These are phyloP conservation scores for Megaceryle maxima DNA, from an alignment of 2,113 vertebrate genomes.

Conservation along the genomic window DNA sequence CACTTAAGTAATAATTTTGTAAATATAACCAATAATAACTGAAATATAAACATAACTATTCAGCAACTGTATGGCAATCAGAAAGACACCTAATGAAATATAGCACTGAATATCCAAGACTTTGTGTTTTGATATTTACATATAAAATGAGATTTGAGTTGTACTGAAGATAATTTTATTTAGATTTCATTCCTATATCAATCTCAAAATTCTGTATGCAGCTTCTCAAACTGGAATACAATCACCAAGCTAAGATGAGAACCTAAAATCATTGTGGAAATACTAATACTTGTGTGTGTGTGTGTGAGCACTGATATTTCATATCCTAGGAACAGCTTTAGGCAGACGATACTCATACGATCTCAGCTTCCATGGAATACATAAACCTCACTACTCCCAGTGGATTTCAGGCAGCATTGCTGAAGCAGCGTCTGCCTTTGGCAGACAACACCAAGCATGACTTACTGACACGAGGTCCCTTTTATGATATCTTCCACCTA, in stretches of 20 bases:
- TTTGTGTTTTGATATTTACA: not conserved
- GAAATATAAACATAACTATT: not conserved
- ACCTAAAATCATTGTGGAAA: not conserved
- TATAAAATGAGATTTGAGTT: not conserved
- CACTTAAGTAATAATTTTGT: not conserved
- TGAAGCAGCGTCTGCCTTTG: not conserved
- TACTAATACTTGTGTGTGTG: not conserved
- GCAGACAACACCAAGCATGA: not conserved
- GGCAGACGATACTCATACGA: not conserved
- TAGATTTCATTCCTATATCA: not conserved
- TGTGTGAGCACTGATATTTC: not conserved
- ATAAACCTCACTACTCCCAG: not conserved
- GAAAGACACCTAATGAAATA: not conserved
- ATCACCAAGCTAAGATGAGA: not conserved
- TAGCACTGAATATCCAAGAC: not conserved
- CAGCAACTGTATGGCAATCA: not conserved
- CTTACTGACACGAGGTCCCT: not conserved
- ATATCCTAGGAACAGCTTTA: not conserved
- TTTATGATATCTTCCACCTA: not conserved
- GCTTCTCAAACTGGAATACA: not conserved
- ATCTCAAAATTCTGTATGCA: not conserved
- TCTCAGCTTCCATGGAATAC: not conserved
- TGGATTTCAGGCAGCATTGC: not conserved
- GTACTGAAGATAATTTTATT: not conserved
- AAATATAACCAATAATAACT: not conserved